Conservation (phyloP, 2,888 invertebrate genomes). For the Eulithis prunata region DNA sequence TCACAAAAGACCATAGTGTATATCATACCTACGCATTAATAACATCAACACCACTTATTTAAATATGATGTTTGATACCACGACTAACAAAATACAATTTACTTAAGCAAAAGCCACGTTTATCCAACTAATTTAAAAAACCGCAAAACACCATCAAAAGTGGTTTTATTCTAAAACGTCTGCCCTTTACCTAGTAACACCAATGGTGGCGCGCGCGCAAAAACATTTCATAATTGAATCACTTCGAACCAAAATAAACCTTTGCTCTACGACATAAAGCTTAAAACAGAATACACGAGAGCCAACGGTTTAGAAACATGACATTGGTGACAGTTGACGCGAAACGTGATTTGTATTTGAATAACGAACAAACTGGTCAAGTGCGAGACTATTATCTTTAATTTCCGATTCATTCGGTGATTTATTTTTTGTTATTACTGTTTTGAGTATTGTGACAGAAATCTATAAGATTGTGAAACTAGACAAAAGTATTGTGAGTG, state of each 20-base stretch:
- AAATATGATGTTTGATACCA: constrained; percentile 14
- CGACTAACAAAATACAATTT: background rate
- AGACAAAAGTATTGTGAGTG: too few species aligned
- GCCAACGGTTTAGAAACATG: constrained; percentile 61
- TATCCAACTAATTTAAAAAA: constrained; percentile 49
- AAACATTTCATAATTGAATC: constrained; percentile 50
- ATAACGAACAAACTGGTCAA: constrained; percentile 45
- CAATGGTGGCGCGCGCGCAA: constrained; percentile 63
- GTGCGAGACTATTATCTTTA: background rate
- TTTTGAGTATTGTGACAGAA: too few species aligned
- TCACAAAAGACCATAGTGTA: background rate
- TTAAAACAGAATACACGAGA: constrained; percentile 39
- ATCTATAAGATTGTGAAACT: too few species aligned
- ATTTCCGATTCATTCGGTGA: too few species aligned
- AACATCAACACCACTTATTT: constrained; percentile 22
- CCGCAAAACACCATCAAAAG: constrained; percentile 45
- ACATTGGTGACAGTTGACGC: constrained; percentile 66
- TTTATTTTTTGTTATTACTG: too few species aligned
- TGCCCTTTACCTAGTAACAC: constrained; percentile 82
- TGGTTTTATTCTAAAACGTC: constrained; percentile 55
- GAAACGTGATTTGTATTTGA: constrained; percentile 69
- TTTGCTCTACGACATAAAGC: constrained; percentile 40
- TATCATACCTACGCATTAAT: constrained; percentile 30
- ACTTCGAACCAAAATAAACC: constrained; percentile 14
- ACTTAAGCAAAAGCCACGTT: constrained; percentile 17